These are phyloP conservation scores for Drosophila mojavensis DNA, from an alignment of 1,140 invertebrate genomes.

Conservation along the genomic window DNA sequence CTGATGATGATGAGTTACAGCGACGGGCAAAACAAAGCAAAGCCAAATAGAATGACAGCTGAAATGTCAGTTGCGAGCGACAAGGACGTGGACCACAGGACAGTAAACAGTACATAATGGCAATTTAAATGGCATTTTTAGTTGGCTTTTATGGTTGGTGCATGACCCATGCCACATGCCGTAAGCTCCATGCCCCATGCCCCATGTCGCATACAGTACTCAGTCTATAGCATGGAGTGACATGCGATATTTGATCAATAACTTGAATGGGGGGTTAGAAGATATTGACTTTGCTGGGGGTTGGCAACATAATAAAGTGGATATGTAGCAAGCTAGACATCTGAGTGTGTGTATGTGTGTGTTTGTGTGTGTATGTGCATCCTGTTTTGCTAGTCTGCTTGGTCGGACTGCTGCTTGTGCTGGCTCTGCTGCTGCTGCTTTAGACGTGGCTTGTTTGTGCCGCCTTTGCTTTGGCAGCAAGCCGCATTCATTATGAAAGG, in stretches of 20 bases:
- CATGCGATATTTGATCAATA: conserved; percentile 81
- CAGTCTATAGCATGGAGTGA: conserved; percentile 38
- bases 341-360: conserved; percentile 12
- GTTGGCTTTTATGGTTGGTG: conserved; percentile 67
- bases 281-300: conserved; percentile 15
- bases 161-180: neutral
- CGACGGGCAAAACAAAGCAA: conserved; percentile 22
- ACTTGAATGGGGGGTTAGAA: conserved; percentile 30
- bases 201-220: too few relatives aligned
- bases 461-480: conserved; percentile 56
- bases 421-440: conserved; percentile 8
- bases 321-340: conserved; percentile 24
- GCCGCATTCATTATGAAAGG: conserved; percentile 81
- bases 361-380: conserved; percentile 45
- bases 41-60: conserved; percentile 28
- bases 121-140: conserved; percentile 80
- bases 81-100: conserved; percentile 39
- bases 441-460: conserved; percentile 49
- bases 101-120: conserved; percentile 75
- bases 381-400: conserved; percentile 54
- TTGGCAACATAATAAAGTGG: conserved; percentile 44
- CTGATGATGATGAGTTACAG: conserved; percentile 11
- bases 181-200: neutral
- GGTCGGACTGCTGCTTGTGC: conserved; percentile 1
- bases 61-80: conserved; percentile 25